These are phyloP conservation scores for Mesochorus sp. DNA, from an alignment of 2,888 invertebrate genomes.

Conservation along the genomic window DNA sequence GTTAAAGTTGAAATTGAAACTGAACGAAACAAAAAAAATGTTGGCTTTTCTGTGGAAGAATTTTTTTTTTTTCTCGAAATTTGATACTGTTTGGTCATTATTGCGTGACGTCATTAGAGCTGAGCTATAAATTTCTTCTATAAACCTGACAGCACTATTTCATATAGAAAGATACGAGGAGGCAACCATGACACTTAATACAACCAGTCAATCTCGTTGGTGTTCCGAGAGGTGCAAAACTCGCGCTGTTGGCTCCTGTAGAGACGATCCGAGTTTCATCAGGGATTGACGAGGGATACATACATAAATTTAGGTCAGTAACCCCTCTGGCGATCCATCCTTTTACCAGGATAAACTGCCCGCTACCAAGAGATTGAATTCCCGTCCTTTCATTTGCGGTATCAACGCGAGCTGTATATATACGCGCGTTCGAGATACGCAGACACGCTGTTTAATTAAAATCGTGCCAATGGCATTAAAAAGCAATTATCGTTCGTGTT, in stretches of 20 bases:
- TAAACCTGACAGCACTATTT: not conserved
- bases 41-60: too few species aligned
- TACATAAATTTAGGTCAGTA: slow-evolving; percentile 65
- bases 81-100: too few species aligned
- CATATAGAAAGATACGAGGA: not conserved
- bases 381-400: slow-evolving; percentile 52
- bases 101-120: too few species aligned
- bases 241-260: not conserved
- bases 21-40: too few species aligned
- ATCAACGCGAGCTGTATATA: too few species aligned
- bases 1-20: too few species aligned
- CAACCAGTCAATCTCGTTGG: too few species aligned
- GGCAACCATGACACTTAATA: too few species aligned
- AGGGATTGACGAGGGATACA: slow-evolving; percentile 39
- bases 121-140: too few species aligned
- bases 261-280: slow-evolving; percentile 6
- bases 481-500: slow-evolving; percentile 40
- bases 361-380: slow-evolving; percentile 63
- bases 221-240: not conserved
- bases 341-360: slow-evolving; percentile 61
- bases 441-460: slow-evolving; percentile 70
- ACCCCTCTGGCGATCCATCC: slow-evolving; percentile 15
- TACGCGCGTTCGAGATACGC: slow-evolving; percentile 23
- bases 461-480: slow-evolving; percentile 57
- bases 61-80: too few species aligned